Conservation (phyloP, 2,797 vertebrate species). For the Nannoperca australis region DNA sequence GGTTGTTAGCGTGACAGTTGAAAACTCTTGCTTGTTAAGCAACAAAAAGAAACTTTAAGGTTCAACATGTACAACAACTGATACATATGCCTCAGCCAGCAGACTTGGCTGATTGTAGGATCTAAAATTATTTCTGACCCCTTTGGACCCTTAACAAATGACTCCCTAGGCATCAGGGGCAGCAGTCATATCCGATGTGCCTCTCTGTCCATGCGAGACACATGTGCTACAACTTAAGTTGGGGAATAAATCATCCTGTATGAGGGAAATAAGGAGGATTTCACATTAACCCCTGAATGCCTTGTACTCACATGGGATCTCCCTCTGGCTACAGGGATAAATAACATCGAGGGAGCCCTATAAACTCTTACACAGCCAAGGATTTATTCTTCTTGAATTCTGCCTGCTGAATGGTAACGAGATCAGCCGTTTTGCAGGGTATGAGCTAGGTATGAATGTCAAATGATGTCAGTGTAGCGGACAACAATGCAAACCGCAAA, state of each 20-base stretch:
- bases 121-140: slow-evolving; percentile 68
- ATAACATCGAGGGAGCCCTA: slow-evolving; percentile 80
- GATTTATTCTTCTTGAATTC: slow-evolving; percentile 78
- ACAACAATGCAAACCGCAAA: slow-evolving; percentile 65
- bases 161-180: slow-evolving; percentile 72
- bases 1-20: slow-evolving; percentile 55
- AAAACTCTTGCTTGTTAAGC: slow-evolving; percentile 57
- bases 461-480: slow-evolving; percentile 70
- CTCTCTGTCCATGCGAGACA: slow-evolving; percentile 79
- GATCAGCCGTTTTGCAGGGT: slow-evolving; percentile 74
- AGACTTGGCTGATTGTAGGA: slow-evolving; percentile 68
- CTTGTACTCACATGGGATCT: slow-evolving; percentile 81
- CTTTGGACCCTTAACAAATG: slow-evolving; percentile 76
- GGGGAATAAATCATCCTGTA: slow-evolving; percentile 83
- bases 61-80: slow-evolving; percentile 43
- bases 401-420: slow-evolving; percentile 74
- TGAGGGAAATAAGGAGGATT: slow-evolving; percentile 83
- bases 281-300: slow-evolving; percentile 84
- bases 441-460: slow-evolving; percentile 72
- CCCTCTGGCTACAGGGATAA: slow-evolving; percentile 79
- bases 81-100: slow-evolving; percentile 36
- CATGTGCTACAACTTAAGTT: slow-evolving; percentile 86
- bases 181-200: slow-evolving; percentile 79
- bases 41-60: slow-evolving; percentile 52
- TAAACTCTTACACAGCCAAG: slow-evolving; percentile 76